Base-by-base conservation (phyloP, 1,140 invertebrate species). In the Tetramorium alpestre region DNA sequence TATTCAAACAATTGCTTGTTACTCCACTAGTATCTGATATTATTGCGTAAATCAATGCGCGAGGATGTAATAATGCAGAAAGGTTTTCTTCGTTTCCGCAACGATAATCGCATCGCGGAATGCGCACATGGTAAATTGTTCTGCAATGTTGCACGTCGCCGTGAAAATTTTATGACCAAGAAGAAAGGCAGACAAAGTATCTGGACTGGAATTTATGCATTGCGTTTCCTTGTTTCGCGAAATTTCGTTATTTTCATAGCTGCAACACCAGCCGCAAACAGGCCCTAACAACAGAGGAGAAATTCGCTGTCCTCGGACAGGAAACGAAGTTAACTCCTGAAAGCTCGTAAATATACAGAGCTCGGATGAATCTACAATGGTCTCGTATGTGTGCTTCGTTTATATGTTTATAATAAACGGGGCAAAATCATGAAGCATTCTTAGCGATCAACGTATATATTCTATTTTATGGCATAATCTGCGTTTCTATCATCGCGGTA, bases 241-340 rank as follows among this genome's bases (percentile, higher is more conserved):
- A 85, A 77, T 78, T 76, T 76, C 49, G 49, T 85, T 85, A 85
- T 85, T 85, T 85, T 85, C 80, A 85, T 85, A 85, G 58, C 58
- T 78, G 75, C 38, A 85, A 75, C 75, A 85, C 47, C 47, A 54
- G 73, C 82, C 58, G 62, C 73, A 78, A 85, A 78, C 82, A 65
- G 58, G 82, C 49, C 70, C 47, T 85, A 85, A 78, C 73, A 77
- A 85, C 82, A 85, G 47, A 78, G 82, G 75, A 85, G 73, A 85
- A 78, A 78, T 67, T 78, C 47, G 38, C 82, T 85, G 82, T 85
- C 49, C 73, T 67, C 70, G 38, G 13, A 60, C 82, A 64, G 62
- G 60, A 78, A 85, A 85, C 38, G 41, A 78, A 85, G 73, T 85
- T 85, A 85, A 85, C 56, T 84, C 60, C 47, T 85, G 58, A 85